Conservation (phyloP, 2,113 vertebrate genomes). For the Sula dactylatra region DNA sequence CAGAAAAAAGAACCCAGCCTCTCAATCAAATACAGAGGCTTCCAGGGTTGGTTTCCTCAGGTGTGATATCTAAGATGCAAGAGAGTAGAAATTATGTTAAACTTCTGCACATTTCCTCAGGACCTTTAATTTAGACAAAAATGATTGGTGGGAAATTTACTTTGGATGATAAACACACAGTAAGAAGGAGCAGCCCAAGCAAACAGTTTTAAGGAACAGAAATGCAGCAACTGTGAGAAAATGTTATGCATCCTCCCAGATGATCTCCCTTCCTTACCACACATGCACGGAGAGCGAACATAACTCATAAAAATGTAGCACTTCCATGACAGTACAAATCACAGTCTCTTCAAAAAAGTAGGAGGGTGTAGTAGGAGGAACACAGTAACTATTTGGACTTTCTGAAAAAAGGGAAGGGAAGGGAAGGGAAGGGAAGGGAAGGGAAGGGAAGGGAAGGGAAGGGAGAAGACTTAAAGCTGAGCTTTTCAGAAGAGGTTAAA, state of each 20-base stretch:
- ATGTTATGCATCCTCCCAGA: background rate
- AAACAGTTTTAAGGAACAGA: background rate
- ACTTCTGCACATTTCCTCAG: background rate
- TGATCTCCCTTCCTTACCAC: background rate
- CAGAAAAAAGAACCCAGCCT: background rate
- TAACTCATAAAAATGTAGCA: background rate
- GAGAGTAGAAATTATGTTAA: background rate
- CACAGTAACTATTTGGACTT: background rate
- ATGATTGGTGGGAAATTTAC: background rate
- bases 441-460: no score
- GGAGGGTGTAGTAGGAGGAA: background rate
- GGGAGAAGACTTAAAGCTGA: background rate
- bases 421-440: no score
- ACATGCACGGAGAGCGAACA: background rate
- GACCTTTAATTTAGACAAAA: background rate
- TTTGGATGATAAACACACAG: background rate
- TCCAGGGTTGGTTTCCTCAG: background rate
- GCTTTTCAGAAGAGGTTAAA: background rate
- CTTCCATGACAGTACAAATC: background rate
- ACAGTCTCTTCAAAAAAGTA: background rate
- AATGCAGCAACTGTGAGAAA: background rate
- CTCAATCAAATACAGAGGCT: background rate
- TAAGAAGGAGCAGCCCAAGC: background rate
- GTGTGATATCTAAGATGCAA: background rate
- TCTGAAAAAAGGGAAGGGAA: background rate